A percentile compares a stretch with the other conserved stretches of the same genome.
Conservation (phyloP, 2,797 vertebrate genomes). For the Pitangus sulphuratus region DNA sequence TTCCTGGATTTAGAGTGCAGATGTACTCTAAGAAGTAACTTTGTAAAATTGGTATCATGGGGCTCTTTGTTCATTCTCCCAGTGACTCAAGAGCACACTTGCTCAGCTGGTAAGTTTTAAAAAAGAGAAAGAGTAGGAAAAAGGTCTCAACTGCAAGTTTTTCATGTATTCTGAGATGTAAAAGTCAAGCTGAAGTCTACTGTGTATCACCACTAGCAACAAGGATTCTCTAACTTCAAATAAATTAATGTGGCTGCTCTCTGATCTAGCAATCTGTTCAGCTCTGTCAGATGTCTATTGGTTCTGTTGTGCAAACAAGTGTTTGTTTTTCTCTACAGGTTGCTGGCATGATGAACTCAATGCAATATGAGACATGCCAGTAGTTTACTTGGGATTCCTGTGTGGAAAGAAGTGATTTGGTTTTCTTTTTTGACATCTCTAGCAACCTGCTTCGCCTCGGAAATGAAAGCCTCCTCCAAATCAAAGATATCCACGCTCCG, state of each 20-base stretch:
- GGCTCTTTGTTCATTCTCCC: background rate
- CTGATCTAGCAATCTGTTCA: background rate
- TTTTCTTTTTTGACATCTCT: fast-evolving
- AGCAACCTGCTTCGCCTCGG: background rate
- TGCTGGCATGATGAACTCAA: background rate
- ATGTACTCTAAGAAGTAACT: conserved; percentile 16
- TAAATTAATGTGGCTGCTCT: background rate
- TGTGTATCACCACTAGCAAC: background rate
- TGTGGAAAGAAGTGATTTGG: background rate
- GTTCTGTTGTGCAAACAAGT: background rate
- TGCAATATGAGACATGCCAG: background rate
- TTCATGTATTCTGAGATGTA: background rate
- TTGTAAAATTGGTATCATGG: background rate
- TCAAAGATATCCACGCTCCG: background rate
- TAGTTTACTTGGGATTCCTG: background rate
- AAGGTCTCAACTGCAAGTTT: background rate
- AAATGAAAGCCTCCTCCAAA: background rate
- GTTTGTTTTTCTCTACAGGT: background rate
- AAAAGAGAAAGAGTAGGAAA: background rate
- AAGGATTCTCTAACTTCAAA: background rate
- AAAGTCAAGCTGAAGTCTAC: background rate
- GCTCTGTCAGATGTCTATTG: background rate
- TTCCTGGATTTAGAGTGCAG: conserved; percentile 30
- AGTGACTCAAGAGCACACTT: background rate
- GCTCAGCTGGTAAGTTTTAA: background rate